phyloP scores from a whole-genome alignment of 2,113 vertebrate species.

The Seriola rivoliana region DNA sequence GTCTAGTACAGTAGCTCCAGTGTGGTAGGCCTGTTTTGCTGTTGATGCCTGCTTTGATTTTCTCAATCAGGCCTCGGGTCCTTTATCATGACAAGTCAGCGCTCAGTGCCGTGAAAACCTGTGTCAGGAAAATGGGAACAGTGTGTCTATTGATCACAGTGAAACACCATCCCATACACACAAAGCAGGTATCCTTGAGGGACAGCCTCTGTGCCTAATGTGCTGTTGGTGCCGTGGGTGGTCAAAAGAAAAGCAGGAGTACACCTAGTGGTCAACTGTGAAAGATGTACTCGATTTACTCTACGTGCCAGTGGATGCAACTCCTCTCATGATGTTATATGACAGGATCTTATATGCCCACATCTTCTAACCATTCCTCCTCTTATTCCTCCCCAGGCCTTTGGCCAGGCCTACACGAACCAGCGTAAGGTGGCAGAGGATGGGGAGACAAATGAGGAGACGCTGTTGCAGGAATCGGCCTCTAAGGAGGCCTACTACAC shows the following conservation, averaged over 20 bases:
- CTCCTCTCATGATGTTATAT: slow-evolving; percentile 29
- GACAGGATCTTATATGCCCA: slow-evolving; percentile 11
- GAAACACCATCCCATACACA: slow-evolving; percentile 79
- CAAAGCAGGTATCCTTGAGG: slow-evolving; percentile 60
- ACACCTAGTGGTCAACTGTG: slow-evolving; percentile 22
- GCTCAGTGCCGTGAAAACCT: slow-evolving; percentile 77
- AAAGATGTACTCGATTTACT: slow-evolving; percentile 6
- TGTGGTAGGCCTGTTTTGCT: slow-evolving; percentile 44
- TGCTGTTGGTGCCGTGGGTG: slow-evolving; percentile 22
- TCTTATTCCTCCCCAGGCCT: slow-evolving; percentile 85
- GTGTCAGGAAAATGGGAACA: slow-evolving; percentile 86
- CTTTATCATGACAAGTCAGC: slow-evolving; percentile 75
- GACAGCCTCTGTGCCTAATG: slow-evolving; percentile 6
- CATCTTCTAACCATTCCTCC: background rate
- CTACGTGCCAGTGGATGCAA: slow-evolving; percentile 12
- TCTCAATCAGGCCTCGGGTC: slow-evolving; percentile 67
- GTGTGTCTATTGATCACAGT: slow-evolving; percentile 81
- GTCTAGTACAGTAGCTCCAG: background rate
- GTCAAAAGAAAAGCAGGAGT: slow-evolving; percentile 21
- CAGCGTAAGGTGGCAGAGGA: slow-evolving; percentile 98
- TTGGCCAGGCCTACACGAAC: slow-evolving; percentile 96
- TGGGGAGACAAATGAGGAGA: slow-evolving; percentile 96
- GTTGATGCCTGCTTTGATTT: slow-evolving; percentile 72
- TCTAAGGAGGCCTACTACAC: slow-evolving; percentile 96
- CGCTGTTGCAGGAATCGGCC: slow-evolving; percentile 94